phyloP scores from a whole-genome alignment of 2,113 vertebrate genomes.

The Oostethus manadensis region DNA sequence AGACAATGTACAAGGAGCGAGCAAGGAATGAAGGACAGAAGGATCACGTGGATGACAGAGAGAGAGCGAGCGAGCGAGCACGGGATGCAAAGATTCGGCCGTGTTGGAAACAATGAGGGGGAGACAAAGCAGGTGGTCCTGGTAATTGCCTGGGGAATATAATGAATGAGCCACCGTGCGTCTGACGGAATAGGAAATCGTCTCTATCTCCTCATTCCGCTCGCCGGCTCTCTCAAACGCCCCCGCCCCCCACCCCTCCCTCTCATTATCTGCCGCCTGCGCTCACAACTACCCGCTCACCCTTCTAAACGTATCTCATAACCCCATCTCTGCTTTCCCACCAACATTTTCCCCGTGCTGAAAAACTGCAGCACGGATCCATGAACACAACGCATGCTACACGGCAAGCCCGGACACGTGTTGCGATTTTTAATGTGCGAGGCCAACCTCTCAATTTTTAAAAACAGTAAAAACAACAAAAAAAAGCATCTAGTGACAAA shows the following conservation, averaged over 20 bases:
- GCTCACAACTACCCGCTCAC: constrained; percentile 42
- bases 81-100: constrained; percentile 34
- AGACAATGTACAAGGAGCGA: constrained; percentile 24
- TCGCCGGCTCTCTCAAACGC: constrained; percentile 51
- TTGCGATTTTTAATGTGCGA: no score
- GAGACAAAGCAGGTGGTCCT: constrained; percentile 78
- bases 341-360: constrained; percentile 20
- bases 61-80: constrained; percentile 29
- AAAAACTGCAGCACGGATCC: no score
- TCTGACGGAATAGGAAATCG: constrained; percentile 76
- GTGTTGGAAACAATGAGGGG: constrained; percentile 71
- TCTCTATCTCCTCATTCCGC: constrained; percentile 66
- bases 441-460: no score
- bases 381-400: no score
- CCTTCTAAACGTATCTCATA: constrained; percentile 60
- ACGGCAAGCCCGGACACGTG: no score
- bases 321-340: constrained; percentile 32
- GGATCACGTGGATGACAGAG: constrained; percentile 44
- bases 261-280: constrained; percentile 39
- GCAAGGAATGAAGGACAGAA: constrained; percentile 43
- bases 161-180: constrained; percentile 75
- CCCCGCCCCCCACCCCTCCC: constrained; percentile 51
- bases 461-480: no score
- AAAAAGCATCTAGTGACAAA: no score
- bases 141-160: constrained; percentile 80